Evolutionary conservation across 2,797 vertebrate species (phyloP), one percentile per base, ranked within the genome.

Genomic region (Agapornis canus): DNA sequence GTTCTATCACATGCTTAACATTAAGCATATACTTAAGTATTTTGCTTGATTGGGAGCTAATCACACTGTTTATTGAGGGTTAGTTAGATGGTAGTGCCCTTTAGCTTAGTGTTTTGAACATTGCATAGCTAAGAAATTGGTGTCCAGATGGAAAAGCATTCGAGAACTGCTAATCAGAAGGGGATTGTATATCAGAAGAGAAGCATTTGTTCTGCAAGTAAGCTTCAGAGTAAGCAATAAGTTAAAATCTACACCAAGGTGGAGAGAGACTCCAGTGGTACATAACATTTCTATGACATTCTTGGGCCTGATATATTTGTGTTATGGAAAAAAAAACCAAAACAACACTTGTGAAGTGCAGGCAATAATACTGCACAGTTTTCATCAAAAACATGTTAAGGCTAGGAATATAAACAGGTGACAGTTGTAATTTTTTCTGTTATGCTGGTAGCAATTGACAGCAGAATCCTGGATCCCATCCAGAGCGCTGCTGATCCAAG

Each of bases 21-120:
- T 85, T 78, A 92, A 91, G 68, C 47, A 71, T 89, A 71, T 78
- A 81, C 86, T 95, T 92, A 48, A 92, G 69, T 65, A 81, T 92
- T 96, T 91, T 89, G 13, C 70, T 92, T 92, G 76, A 91, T 71
- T 91, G 68, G 64, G 72, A 85, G 52, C 82, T 94, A 96, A 97
- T 96, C 61, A 83, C 40, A 35, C 61, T 95, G 92, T 95, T 96
- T 95, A 88, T 83, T 94, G 91, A 88, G 42, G 65, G 65, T 80
- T 92, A 79, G 91, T 93, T 91, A 76, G 82, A 56, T 63, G 77
- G 37, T 57, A 40, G 56, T 94, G 91, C 79, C 91, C 87, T 94
- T 95, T 63, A 52, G 60, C 9, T 4, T 45, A 9, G 26, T 89
- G 78, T 92, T 95, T 83, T 85, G 81, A 93, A 65, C 40, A 48